Conservation (phyloP, 2,888 invertebrate genomes). For the Orthosia gracilis region DNA sequence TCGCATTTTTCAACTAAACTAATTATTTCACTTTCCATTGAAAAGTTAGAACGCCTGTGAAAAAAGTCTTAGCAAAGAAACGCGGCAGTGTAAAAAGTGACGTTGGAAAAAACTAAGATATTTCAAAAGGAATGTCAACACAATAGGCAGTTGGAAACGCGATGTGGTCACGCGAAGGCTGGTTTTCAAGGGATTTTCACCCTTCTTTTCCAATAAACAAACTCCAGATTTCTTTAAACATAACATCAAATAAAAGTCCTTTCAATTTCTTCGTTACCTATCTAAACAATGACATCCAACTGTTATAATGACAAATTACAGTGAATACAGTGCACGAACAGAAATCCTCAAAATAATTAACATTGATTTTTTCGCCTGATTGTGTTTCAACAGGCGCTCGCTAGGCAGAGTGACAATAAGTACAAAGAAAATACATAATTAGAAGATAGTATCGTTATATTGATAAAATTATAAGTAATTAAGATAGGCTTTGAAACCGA, state of each 20-base stretch:
- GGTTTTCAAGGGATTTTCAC: conserved; percentile 23
- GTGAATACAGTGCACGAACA: conserved; percentile 34
- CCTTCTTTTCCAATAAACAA: not conserved
- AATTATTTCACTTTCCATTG: conserved; percentile 61
- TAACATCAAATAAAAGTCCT: conserved; percentile 11
- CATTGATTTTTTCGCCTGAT: conserved; percentile 34
- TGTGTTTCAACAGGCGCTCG: conserved; percentile 4
- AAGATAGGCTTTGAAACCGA: not conserved
- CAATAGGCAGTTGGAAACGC: conserved; percentile 63
- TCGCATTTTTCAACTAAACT: conserved; percentile 57
- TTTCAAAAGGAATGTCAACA: conserved; percentile 70
- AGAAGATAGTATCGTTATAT: not conserved
- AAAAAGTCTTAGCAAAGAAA: conserved; percentile 64
- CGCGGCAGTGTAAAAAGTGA: conserved; percentile 71
- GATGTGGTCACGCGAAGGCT: conserved; percentile 68
- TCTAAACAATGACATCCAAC: conserved; percentile 57
- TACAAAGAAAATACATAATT: not conserved
- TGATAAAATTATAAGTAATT: not conserved
- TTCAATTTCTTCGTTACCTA: conserved; percentile 20
- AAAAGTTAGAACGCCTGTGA: conserved; percentile 63
- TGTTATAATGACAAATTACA: conserved; percentile 64
- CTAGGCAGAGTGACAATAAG: not conserved
- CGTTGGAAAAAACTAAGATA: conserved; percentile 64
- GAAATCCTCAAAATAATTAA: conserved; percentile 38
- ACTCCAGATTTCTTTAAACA: conserved; percentile 7